Evolutionary conservation across 37 sponge, comb jelly and placozoan species (phyloP).

Genomic region (Chondrosia reniformis): DNA sequence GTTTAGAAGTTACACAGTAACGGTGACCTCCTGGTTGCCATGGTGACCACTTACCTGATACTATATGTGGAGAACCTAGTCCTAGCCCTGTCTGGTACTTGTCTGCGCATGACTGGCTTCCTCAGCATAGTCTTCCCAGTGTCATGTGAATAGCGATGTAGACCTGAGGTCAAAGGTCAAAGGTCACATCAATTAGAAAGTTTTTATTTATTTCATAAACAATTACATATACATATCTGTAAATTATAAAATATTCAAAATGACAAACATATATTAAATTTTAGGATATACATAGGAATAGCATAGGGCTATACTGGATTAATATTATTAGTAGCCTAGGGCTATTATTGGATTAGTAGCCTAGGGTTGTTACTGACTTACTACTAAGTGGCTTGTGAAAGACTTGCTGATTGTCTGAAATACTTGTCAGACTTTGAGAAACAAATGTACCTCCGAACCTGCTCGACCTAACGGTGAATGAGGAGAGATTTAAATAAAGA

Average conservation of each 20-base stretch:
- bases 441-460: conserved; percentile 81
- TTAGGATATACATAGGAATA: too few species aligned
- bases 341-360: too few species aligned
- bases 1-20: too few species aligned
- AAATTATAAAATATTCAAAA: too few species aligned
- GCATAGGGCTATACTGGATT: too few species aligned
- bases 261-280: too few species aligned
- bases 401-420: conserved; percentile 49
- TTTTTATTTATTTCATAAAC: too few species aligned
- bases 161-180: conserved; percentile 27
- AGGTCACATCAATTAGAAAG: too few species aligned
- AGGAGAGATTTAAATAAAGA: too few species aligned
- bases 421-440: conserved; percentile 45
- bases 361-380: background rate
- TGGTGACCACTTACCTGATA: conserved; percentile 53
- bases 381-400: conserved; percentile 66
- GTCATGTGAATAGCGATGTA: conserved; percentile 63
- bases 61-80: conserved; percentile 76
- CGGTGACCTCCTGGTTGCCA: too few species aligned
- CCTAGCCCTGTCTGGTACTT: conserved; percentile 28
- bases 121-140: conserved; percentile 66
- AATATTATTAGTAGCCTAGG: too few species aligned
- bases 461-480: conserved; percentile 49
- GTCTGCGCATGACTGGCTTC: conserved; percentile 39
- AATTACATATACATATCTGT: too few species aligned